Conservation (phyloP, 1,140 invertebrate genomes). For the Ceratina australensis region DNA sequence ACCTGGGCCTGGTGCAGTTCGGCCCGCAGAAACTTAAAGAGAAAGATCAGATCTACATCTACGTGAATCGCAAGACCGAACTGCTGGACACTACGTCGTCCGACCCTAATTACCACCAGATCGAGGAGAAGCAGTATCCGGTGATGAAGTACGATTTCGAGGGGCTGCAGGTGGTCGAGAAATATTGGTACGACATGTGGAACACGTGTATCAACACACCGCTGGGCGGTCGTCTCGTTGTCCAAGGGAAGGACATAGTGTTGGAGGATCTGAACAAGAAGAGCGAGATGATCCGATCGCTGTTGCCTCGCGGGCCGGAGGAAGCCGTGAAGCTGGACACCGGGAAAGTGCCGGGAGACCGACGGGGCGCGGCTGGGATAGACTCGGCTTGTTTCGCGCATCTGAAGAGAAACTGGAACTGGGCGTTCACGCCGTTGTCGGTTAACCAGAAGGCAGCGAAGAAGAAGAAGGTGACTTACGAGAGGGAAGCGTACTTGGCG, state of each 20-base stretch:
- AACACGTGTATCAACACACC: slow-evolving; percentile 84
- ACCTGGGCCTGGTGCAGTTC: slow-evolving; percentile 86
- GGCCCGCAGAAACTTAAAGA: slow-evolving; percentile 84
- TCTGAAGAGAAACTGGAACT: slow-evolving; percentile 86
- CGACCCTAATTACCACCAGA: slow-evolving; percentile 82
- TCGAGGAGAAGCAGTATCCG: slow-evolving; percentile 82
- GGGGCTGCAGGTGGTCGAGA: slow-evolving; percentile 80
- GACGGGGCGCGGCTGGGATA: slow-evolving; percentile 85
- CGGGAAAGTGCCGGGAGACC: slow-evolving; percentile 86
- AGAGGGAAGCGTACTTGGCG: slow-evolving; percentile 54
- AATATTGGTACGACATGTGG: slow-evolving; percentile 89
- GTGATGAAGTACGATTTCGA: slow-evolving; percentile 81
- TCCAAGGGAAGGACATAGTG: slow-evolving; percentile 79
- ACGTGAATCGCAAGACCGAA: slow-evolving; percentile 83
- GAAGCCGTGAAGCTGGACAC: slow-evolving; percentile 79
- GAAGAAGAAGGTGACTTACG: not conserved
- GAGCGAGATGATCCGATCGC: slow-evolving; percentile 77
- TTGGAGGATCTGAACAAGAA: slow-evolving; percentile 80
- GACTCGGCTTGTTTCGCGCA: slow-evolving; percentile 86
- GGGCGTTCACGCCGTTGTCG: slow-evolving; percentile 51
- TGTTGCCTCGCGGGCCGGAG: slow-evolving; percentile 72
- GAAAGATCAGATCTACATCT: slow-evolving; percentile 87
- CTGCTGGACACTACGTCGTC: slow-evolving; percentile 85
- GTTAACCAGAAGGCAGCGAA: slow-evolving; percentile 6
- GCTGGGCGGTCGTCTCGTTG: slow-evolving; percentile 80